Evolutionary conservation across 1,140 invertebrate species (phyloP).

Genomic region (Meloidogyne chitwoodi): DNA sequence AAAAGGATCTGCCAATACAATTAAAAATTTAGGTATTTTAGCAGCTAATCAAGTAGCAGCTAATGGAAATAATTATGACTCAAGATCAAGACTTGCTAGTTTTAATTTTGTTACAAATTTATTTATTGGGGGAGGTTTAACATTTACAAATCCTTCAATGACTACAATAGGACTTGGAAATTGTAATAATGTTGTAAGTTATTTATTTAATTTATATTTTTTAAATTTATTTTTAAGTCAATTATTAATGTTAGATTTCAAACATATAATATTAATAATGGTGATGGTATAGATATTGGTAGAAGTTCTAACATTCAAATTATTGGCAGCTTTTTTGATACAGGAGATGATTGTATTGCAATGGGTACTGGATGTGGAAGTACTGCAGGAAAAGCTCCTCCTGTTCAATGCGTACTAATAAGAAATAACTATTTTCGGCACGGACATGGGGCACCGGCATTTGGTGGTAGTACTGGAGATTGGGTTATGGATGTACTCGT

Average conservation of each 20-base stretch:
- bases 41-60: not conserved
- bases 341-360: conserved; percentile 2
- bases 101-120: not conserved
- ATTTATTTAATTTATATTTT: not conserved
- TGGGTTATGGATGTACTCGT: not conserved
- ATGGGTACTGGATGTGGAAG: not conserved
- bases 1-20: not conserved
- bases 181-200: not conserved
- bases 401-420: not conserved
- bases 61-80: not conserved
- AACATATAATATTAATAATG: conserved; percentile 9
- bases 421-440: conserved; percentile 6
- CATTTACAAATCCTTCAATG: not conserved
- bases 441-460: not conserved
- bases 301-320: not conserved
- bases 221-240: not conserved
- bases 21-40: not conserved
- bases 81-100: not conserved
- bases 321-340: not conserved
- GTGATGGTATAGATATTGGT: conserved; percentile 3
- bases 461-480: not conserved
- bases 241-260: not conserved
- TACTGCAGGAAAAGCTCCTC: not conserved
- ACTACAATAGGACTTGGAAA: not conserved
- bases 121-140: not conserved